Percentiles rank a stretch among this genome's conserved stretches.
phyloP scores from a whole-genome alignment of 2,113 vertebrate species.

The Dipodomys spectabilis region DNA sequence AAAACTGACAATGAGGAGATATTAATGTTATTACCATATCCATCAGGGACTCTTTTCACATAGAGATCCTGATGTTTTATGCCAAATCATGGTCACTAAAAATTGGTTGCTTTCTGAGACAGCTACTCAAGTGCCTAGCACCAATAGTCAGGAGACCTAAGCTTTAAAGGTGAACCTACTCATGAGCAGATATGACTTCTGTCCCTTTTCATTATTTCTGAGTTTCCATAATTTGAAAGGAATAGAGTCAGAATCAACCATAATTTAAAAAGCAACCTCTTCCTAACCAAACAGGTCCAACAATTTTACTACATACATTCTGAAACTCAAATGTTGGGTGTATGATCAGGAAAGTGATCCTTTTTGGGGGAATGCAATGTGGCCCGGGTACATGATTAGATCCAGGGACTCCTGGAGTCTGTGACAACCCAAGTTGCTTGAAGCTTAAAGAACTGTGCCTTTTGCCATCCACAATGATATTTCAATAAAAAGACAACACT shows the following conservation, averaged over 20 bases:
- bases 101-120: not conserved
- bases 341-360: not conserved
- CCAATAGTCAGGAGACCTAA: not conserved
- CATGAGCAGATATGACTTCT: not conserved
- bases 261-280: not conserved
- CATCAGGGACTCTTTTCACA: not conserved
- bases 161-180: not conserved
- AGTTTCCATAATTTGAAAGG: not conserved
- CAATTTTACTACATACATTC: not conserved
- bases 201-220: not conserved
- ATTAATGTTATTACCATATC: not conserved
- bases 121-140: not conserved
- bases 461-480: not conserved
- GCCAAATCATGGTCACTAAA: not conserved
- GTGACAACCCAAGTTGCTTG: not conserved
- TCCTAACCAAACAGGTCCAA: not conserved
- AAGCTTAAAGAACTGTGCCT: not conserved
- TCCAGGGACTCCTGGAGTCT: not conserved
- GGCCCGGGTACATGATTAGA: not conserved
- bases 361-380: not conserved
- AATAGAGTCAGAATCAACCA: not conserved
- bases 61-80: not conserved
- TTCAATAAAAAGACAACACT: not conserved
- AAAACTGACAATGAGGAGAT: constrained; percentile 12
- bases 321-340: not conserved